Percentiles rank a stretch among this genome's conserved stretches.
phyloP scores from a whole-genome alignment of 37 sponge, comb jelly and placozoan genomes.

The Spongilla lacustris region DNA sequence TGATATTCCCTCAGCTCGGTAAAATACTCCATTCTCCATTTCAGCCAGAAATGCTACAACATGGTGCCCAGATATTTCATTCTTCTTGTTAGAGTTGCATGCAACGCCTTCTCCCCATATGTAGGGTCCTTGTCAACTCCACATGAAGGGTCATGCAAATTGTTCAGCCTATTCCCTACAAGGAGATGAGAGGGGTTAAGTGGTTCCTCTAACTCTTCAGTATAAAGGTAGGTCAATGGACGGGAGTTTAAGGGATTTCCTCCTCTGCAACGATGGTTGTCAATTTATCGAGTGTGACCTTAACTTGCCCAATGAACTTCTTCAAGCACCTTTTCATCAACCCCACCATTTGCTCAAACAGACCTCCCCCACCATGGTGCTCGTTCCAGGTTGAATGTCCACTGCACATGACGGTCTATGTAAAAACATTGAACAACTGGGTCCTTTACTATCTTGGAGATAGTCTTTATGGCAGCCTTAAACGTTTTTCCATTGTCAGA shows the following conservation, averaged over 20 bases:
- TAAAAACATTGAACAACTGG: neutral
- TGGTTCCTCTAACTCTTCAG: conserved; percentile 13
- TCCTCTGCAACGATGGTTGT: conserved; percentile 1
- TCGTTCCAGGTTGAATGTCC: conserved; percentile 9
- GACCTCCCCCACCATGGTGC: conserved; percentile 27
- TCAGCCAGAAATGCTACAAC: conserved; percentile 11
- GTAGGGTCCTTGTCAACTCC: neutral
- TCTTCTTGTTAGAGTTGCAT: neutral
- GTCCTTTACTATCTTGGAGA: neutral
- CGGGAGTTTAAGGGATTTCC: conserved; percentile 11
- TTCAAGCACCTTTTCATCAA: neutral
- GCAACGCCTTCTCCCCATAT: neutral
- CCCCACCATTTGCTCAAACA: conserved; percentile 3
- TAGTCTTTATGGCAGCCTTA: neutral
- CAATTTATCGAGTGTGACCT: neutral
- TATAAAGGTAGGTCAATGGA: conserved; percentile 7
- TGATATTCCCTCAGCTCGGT: neutral
- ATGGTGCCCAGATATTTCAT: neutral
- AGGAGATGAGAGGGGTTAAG: conserved; percentile 11
- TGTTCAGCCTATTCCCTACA: neutral
- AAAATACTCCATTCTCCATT: conserved; percentile 29
- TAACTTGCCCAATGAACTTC: conserved; percentile 12
- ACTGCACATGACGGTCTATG: neutral
- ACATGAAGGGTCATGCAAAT: neutral
- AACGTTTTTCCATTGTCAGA: conserved; percentile 7